Conservation (phyloP, 2,113 vertebrate species). For the Sceloporus undulatus region DNA sequence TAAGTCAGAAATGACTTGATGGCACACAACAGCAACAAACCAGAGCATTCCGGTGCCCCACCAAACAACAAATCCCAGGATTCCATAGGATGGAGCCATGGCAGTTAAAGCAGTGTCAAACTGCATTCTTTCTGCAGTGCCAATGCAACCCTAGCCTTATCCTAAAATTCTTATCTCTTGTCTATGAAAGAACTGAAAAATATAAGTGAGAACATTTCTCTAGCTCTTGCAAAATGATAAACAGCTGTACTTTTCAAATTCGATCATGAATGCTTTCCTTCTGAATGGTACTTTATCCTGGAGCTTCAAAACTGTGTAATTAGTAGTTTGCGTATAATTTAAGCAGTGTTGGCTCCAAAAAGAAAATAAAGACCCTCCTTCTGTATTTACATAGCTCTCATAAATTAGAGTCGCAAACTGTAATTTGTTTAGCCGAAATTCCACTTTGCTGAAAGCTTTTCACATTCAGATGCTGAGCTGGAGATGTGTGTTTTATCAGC, state of each 20-base stretch:
- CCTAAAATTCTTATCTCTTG: too few species aligned
- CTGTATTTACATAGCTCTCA: conserved; percentile 79
- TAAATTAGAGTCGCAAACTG: conserved; percentile 79
- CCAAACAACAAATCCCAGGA: too few species aligned
- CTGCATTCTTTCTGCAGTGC: too few species aligned
- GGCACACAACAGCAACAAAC: too few species aligned
- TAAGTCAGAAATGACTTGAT: too few species aligned
- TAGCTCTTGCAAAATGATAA: conserved; percentile 46
- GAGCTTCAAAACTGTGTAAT: conserved; percentile 76
- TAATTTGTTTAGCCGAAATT: conserved; percentile 79
- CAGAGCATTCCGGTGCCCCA: too few species aligned
- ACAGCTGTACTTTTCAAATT: conserved; percentile 7
- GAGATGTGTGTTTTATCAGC: conserved; percentile 70
- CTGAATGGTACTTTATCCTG: conserved; percentile 62
- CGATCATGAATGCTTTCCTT: conserved; percentile 57
- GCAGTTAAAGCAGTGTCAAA: too few species aligned
- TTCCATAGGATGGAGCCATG: too few species aligned
- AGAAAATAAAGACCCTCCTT: conserved; percentile 43
- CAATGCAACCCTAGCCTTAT: too few species aligned
- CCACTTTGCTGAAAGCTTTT: conserved; percentile 69
- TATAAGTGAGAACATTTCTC: conserved; percentile 51
- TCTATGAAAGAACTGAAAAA: not conserved
- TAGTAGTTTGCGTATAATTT: conserved; percentile 80
- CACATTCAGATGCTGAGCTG: conserved; percentile 73
- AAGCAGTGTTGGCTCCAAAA: conserved; percentile 63